A percentile compares a stretch with the other conserved stretches of the same genome.
These are phyloP conservation scores for Odontophorus gujanensis DNA, from an alignment of 2,113 vertebrate genomes.

Conservation along the genomic window DNA sequence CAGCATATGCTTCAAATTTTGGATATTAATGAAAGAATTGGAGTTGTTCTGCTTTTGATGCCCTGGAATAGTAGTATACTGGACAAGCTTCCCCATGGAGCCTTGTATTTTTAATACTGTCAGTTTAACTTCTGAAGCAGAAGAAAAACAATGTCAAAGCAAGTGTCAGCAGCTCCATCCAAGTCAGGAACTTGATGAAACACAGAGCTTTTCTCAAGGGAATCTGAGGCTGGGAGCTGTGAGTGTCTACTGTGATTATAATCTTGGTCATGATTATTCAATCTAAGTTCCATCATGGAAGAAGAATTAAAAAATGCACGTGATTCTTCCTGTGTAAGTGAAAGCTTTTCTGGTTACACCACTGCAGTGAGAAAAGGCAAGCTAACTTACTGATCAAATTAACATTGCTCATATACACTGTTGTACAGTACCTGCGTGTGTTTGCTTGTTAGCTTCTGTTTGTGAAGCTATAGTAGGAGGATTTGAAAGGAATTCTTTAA, in stretches of 20 bases:
- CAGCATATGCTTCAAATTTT: not conserved
- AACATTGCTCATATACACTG: not conserved
- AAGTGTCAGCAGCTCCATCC: not conserved
- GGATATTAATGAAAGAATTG: not conserved
- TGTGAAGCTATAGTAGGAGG: not conserved
- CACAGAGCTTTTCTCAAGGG: not conserved
- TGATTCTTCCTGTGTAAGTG: not conserved
- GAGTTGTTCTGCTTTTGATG: not conserved
- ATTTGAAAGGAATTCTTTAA: not conserved
- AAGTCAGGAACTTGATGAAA: constrained; percentile 25
- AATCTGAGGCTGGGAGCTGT: not conserved
- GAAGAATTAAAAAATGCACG: not conserved
- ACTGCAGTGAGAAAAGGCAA: not conserved
- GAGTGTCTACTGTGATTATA: not conserved
- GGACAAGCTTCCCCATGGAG: not conserved
- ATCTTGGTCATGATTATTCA: not conserved
- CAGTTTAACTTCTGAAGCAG: constrained; percentile 9
- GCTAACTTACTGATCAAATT: not conserved
- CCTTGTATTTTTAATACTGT: constrained; percentile 19
- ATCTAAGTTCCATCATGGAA: not conserved
- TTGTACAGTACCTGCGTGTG: not conserved
- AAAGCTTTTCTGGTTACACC: not conserved
- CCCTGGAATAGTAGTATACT: not conserved
- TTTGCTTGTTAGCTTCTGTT: not conserved
- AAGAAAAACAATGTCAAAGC: not conserved